Percentiles rank a stretch among this genome's conserved stretches.
Conservation (phyloP, 2,797 vertebrate genomes). For the Luscinia megarhynchos region DNA sequence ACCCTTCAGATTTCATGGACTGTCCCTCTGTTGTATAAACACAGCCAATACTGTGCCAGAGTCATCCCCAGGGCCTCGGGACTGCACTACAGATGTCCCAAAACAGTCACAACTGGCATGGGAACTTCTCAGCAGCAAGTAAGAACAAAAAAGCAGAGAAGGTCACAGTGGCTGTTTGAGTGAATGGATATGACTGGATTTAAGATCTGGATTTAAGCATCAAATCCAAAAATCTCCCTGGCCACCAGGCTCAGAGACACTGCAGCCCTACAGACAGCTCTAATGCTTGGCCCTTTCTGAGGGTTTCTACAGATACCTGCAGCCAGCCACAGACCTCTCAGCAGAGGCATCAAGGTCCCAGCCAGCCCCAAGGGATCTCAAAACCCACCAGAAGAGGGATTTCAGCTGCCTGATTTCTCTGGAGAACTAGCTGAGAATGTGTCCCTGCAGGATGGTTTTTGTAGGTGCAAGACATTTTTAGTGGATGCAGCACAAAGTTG, state of each 20-base stretch:
- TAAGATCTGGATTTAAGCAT: neutral
- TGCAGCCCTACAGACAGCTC: neutral
- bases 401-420: conserved; percentile 4
- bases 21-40: neutral
- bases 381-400: neutral
- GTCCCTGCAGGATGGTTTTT: neutral
- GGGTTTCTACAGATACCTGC: neutral
- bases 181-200: neutral
- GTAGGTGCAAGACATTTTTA: neutral
- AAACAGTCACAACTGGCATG: neutral
- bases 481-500: neutral
- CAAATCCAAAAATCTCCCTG: neutral
- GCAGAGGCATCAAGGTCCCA: neutral
- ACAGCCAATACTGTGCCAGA: neutral
- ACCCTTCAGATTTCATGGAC: neutral
- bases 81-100: neutral
- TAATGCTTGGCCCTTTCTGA: neutral
- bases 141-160: neutral
- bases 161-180: neutral
- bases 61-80: neutral
- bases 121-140: neutral
- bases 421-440: neutral
- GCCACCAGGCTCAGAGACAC: neutral
- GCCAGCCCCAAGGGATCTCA: neutral
- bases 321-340: neutral